Base-by-base conservation (phyloP, 2,888 invertebrate genomes). In the Drosophila vallismaia region DNA sequence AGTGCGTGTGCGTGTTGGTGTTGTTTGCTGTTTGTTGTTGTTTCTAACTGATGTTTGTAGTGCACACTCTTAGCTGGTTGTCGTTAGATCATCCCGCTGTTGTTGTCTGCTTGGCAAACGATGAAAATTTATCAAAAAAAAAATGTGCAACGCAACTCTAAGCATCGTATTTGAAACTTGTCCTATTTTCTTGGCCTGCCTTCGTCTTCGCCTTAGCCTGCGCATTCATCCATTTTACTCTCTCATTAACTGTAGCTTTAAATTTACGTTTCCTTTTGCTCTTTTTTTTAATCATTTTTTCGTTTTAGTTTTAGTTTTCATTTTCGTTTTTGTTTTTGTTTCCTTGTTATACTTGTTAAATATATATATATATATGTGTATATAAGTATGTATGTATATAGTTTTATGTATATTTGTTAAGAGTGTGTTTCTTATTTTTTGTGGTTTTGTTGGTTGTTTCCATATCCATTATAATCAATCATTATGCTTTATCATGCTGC, bases 131-230 rank as follows among this genome's bases (percentile, higher is more conserved):
- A 5, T 10, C n/a, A 40, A 55, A 38, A 54, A 82, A 85, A 81
- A 85, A 84, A 83, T 83, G 88, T 87, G 86, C 88, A 84, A 84
- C 78, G 86, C 86, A 85, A 82, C 78, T 85, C 60, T 74, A 84
- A 84, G 84, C 84, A 84, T 86, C 88, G 83, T 76, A 31, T 58
- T 55, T 54, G 46, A 33, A 48, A 55, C 46, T 66, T 54, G 54
- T 67, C 67, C 55, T 71, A 48, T 55, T 51, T 40, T 33, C 49
- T 55, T 7, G 56, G 60, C 64, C 12, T 50, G 45, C 71, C 51
- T 50, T n/a, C n/a, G n/a, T n/a, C n/a, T n/a, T n/a, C n/a, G n/a
- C n/a, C n/a, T n/a, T n/a, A n/a, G 24, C 67, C 51, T 56, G 19
- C 49, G 49, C 59, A 50, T 50, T 19, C 67, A 53, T 56, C 44